Evolutionary conservation across 2,888 invertebrate species (phyloP), one percentile per base, ranked within the genome.

Genomic region (Drosophila basisetae): DNA sequence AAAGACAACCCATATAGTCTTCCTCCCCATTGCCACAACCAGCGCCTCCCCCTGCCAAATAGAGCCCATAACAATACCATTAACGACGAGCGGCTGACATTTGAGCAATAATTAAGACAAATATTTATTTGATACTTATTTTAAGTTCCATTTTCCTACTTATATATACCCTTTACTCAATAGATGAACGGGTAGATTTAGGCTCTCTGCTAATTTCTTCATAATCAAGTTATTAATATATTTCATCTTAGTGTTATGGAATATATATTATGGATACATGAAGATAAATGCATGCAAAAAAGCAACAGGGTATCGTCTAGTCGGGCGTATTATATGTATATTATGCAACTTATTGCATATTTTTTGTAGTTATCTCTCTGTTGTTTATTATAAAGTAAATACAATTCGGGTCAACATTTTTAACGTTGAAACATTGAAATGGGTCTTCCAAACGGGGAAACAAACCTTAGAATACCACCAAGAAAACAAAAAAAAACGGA

Each of bases 101-200:
- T 87, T 76, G 67, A 62, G 63, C 61, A 63, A 73, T 88, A 90
- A 90, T 90, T 88, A 79, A 90, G 89, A 90, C 68, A 68, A 79
- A 82, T 76, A 74, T 86, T 77, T 73, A 53, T 55, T 61, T 53
- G 43, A 49, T 61, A 31, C 53, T 53, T 59, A 64, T 61, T 62
- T 70, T 54, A 43, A 60, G 28, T 50, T 22, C 25, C 2, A 47
- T 47, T 47, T 47, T 47, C 35, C 35, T n/a, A 43, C 13, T 49
- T 25, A 49, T 28, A 18, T 11, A 65, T 62, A 56, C 22, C 58
- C 54, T 49, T n/a, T 50, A 43, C 25, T 30, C 22, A 47, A 33
- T 54, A 41, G n/a, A n/a, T 41, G 10, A 41, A 41, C 10, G 41
- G 41, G n/a, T 10, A n/a, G n/a, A 4, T 18, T 10, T 0, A 39